These are phyloP conservation scores for Polypedilum pembai DNA, from an alignment of 1,140 invertebrate species.

Conservation along the genomic window DNA sequence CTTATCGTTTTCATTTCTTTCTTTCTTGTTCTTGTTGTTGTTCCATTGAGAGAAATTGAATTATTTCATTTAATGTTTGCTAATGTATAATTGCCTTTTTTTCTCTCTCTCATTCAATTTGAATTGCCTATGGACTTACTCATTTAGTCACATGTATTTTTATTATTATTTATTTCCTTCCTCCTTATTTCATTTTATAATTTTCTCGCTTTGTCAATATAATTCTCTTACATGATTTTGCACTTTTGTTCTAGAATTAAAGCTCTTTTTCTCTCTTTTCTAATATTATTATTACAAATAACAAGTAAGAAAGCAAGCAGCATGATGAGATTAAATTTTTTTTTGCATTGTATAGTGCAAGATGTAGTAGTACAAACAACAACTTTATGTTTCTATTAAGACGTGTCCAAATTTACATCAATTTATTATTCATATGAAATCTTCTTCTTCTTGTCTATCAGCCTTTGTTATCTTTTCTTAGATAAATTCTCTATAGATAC, in stretches of 20 bases:
- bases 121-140: neutral
- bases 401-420: constrained; percentile 17
- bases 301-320: no score
- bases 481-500: no score
- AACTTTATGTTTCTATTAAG: constrained; percentile 19
- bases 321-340: neutral
- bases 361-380: neutral
- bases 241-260: no score
- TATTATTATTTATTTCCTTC: neutral
- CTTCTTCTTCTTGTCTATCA: neutral
- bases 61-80: neutral
- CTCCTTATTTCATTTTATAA: neutral
- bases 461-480: neutral
- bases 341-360: neutral
- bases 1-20: neutral
- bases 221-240: constrained; percentile 1
- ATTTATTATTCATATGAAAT: neutral
- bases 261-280: no score
- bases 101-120: neutral
- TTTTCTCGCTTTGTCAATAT: constrained; percentile 12
- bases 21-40: neutral
- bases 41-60: neutral
- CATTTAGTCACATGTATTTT: neutral
- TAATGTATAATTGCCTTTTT: constrained; percentile 14
- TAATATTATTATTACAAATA: no score